Conservation (phyloP, 2,797 vertebrate genomes). For the Helarctos malayanus region DNA sequence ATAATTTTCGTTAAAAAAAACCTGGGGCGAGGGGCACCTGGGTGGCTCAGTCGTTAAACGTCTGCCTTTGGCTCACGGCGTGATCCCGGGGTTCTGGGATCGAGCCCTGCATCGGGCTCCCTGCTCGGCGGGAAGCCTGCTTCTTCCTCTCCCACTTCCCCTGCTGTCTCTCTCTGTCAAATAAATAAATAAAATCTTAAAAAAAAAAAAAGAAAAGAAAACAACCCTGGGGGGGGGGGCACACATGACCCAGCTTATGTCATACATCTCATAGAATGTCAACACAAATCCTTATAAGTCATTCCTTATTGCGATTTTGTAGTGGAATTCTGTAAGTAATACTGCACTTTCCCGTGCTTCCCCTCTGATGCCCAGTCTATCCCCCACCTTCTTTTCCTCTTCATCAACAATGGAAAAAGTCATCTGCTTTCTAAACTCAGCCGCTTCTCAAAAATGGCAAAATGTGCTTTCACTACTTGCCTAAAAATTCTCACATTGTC, state of each 20-base stretch:
- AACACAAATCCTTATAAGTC: background rate
- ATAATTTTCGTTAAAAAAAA: background rate
- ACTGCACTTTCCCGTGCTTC: background rate
- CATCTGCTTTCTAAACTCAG: background rate
- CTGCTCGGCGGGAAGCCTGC: too few relatives aligned
- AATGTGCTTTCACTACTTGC: slow-evolving; percentile 4
- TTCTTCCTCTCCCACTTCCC: too few relatives aligned
- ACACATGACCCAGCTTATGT: background rate
- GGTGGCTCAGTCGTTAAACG: too few relatives aligned
- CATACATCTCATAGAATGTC: background rate
- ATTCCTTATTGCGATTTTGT: background rate
- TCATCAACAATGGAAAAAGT: background rate
- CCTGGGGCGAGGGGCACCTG: background rate
- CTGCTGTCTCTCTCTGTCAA: too few relatives aligned
- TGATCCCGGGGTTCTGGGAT: too few relatives aligned
- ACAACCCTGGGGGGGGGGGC: background rate
- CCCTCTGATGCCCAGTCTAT: background rate
- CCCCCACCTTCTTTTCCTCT: background rate
- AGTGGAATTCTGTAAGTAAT: background rate
- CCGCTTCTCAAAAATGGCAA: slow-evolving; percentile 29
- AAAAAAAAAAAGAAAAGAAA: background rate
- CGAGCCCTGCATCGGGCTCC: too few relatives aligned
- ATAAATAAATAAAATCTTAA: background rate
- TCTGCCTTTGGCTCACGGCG: too few relatives aligned
- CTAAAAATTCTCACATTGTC: slow-evolving; percentile 66